A percentile compares a stretch with the other conserved stretches of the same genome.
Conservation (phyloP, 2,888 invertebrate genomes). For the Cybosia mesomella region DNA sequence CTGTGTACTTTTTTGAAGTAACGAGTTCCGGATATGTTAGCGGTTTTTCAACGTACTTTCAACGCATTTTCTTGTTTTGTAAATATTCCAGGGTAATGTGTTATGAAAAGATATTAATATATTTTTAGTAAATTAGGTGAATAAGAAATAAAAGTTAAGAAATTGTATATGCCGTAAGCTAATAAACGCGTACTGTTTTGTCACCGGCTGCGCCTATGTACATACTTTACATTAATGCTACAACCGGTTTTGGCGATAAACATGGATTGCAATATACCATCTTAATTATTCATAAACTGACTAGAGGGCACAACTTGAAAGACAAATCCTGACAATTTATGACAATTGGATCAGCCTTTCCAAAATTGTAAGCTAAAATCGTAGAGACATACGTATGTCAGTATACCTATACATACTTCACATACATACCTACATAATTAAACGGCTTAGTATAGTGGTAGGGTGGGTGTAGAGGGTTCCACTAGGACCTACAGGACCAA, state of each 20-base stretch:
- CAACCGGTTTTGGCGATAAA: background rate
- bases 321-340: background rate
- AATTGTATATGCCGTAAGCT: background rate
- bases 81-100: conserved; percentile 10
- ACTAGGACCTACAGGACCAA: too few species aligned
- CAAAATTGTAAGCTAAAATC: too few species aligned
- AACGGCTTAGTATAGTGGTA: too few species aligned
- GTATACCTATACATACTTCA: too few species aligned
- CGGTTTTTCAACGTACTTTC: background rate
- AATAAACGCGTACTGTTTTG: conserved; percentile 1
- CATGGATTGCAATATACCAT: background rate
- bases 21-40: conserved; percentile 15
- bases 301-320: background rate
- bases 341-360: too few species aligned
- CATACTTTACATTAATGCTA: background rate
- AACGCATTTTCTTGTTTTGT: conserved; percentile 18
- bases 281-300: background rate
- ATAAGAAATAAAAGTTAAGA: too few species aligned
- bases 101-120: conserved; percentile 17
- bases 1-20: conserved; percentile 32
- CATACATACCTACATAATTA: too few species aligned
- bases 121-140: background rate
- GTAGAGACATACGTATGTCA: too few species aligned
- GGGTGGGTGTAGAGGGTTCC: too few species aligned
- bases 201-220: background rate